phyloP scores from a whole-genome alignment of 2,797 vertebrate genomes.

The Saguinus oedipus region DNA sequence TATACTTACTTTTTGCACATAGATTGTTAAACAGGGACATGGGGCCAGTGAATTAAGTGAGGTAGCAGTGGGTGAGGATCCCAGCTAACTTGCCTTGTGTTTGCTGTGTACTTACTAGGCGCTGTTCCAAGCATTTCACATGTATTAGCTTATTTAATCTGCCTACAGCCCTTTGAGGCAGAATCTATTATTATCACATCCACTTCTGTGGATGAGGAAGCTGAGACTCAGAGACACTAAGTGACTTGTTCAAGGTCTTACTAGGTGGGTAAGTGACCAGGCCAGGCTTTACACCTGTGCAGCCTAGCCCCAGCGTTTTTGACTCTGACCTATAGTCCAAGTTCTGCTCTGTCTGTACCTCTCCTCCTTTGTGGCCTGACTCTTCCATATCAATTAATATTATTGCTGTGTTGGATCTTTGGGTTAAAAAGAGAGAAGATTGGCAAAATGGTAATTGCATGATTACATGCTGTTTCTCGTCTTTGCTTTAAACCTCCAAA shows the following conservation, averaged over 20 bases:
- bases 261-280: not conserved
- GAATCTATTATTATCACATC: not conserved
- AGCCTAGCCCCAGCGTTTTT: not conserved
- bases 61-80: not conserved
- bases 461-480: not conserved
- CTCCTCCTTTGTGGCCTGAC: not conserved
- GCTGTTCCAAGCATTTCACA: not conserved
- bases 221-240: not conserved
- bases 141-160: not conserved
- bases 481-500: not conserved
- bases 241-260: not conserved
- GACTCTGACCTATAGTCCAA: not conserved
- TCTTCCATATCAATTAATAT: not conserved
- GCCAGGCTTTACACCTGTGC: not conserved
- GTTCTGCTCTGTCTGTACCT: not conserved
- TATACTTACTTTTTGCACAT: not conserved
- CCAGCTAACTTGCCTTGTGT: not conserved
- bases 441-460: too few species aligned
- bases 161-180: not conserved
- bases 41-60: not conserved
- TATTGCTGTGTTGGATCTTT: not conserved
- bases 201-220: not conserved
- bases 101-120: accelerated
- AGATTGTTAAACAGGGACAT: not conserved
- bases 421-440: not conserved